Conservation (phyloP, 1,140 invertebrate species). For the Penaeus indicus region DNA sequence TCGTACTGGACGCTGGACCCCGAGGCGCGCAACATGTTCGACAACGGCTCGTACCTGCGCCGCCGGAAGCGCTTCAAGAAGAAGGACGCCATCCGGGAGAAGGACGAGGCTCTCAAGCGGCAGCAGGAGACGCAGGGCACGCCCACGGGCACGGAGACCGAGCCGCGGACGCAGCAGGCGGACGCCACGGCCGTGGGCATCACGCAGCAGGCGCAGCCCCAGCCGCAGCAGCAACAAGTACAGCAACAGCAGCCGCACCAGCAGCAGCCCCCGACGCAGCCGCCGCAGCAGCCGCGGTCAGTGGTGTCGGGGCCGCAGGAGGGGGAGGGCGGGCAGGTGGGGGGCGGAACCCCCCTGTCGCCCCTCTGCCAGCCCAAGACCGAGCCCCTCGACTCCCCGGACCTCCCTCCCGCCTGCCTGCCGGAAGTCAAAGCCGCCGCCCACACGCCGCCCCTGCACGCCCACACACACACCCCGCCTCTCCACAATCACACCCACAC, state of each 20-base stretch:
- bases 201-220: conserved; percentile 45
- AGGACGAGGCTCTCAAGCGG: conserved; percentile 81
- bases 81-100: conserved; percentile 82
- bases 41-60: conserved; percentile 95
- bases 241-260: conserved; percentile 51
- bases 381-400: conserved; percentile 66
- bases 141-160: conserved; percentile 38
- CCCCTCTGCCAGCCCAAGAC: conserved; percentile 65
- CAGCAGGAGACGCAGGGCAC: conserved; percentile 61
- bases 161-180: conserved; percentile 48
- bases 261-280: conserved; percentile 32
- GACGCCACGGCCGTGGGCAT: conserved; percentile 43
- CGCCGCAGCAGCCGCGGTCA: conserved; percentile 42
- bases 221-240: conserved; percentile 40
- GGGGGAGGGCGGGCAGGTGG: conserved; percentile 67
- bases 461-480: conserved; percentile 56
- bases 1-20: conserved; percentile 98
- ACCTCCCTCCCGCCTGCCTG: conserved; percentile 65
- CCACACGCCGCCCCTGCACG: conserved; percentile 49
- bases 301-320: conserved; percentile 44
- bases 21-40: conserved; percentile 98
- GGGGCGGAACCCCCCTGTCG: conserved; percentile 65
- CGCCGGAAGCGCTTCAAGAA: conserved; percentile 94
- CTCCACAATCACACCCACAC: conserved; percentile 53
- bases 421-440: conserved; percentile 53